Conservation (phyloP, 2,113 vertebrate species). For the Oncorhynchus mykiss region DNA sequence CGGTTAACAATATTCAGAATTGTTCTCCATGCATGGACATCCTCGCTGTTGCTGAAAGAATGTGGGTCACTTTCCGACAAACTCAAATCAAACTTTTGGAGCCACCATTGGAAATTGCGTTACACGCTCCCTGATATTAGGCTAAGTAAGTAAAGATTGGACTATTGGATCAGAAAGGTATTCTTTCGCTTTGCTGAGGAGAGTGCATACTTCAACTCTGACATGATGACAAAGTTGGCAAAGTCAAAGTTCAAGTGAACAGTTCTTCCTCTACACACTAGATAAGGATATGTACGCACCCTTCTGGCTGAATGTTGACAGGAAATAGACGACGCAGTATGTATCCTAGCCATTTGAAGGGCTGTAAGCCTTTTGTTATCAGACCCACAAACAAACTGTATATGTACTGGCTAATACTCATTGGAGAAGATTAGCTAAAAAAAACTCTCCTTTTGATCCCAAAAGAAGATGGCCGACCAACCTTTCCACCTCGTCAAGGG, state of each 20-base stretch:
- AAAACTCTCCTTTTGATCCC: slow-evolving; percentile 59
- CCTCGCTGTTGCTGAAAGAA: slow-evolving; percentile 63
- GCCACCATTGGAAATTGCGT: slow-evolving; percentile 59
- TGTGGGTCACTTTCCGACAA: slow-evolving; percentile 73
- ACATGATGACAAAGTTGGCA: not conserved
- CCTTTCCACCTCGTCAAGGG: slow-evolving; percentile 29
- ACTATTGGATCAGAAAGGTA: slow-evolving; percentile 40
- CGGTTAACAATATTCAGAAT: slow-evolving; percentile 72
- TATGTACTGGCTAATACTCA: too few relatives aligned
- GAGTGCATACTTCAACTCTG: slow-evolving; percentile 5
- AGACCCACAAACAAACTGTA: not conserved
- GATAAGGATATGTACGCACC: not conserved
- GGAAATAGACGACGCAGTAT: too few relatives aligned
- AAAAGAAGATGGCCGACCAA: slow-evolving; percentile 34
- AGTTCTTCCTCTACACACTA: not conserved
- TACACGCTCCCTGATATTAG: slow-evolving; percentile 56
- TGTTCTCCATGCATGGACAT: slow-evolving; percentile 44
- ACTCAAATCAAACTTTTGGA: slow-evolving; percentile 67
- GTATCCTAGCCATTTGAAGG: too few relatives aligned
- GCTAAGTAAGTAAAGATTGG: slow-evolving; percentile 37
- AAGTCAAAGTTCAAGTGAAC: not conserved
- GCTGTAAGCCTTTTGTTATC: too few relatives aligned
- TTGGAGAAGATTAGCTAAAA: too few relatives aligned
- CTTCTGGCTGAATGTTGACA: too few relatives aligned
- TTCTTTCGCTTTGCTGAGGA: slow-evolving; percentile 17